Percentiles rank a stretch among this genome's conserved stretches.
These are phyloP conservation scores for Cremastobaeus sp. DNA, from an alignment of 2,888 invertebrate genomes.

Conservation along the genomic window DNA sequence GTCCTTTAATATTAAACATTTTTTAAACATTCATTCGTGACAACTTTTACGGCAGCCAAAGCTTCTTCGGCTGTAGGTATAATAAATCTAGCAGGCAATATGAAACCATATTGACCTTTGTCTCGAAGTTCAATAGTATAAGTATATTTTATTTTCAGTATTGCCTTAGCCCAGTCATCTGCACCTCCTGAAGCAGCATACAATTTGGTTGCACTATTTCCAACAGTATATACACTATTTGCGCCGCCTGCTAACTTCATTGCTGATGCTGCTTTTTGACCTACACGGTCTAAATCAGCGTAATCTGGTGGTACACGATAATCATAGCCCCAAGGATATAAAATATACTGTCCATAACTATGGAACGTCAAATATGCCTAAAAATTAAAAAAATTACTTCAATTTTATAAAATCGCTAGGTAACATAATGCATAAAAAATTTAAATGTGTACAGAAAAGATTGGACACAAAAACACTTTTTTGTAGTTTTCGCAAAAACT, in stretches of 20 bases:
- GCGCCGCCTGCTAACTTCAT: slow-evolving; percentile 82
- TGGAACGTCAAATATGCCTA: slow-evolving; percentile 82
- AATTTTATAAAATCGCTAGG: too few relatives aligned
- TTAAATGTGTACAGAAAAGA: too few relatives aligned
- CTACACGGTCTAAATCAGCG: slow-evolving; percentile 81
- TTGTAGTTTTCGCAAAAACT: too few relatives aligned
- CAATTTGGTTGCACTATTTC: slow-evolving; percentile 76
- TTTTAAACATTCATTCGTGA: too few relatives aligned
- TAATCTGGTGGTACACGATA: slow-evolving; percentile 80
- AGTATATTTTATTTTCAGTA: slow-evolving; percentile 89
- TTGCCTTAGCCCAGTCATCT: slow-evolving; percentile 95
- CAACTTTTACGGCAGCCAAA: slow-evolving; percentile 84
- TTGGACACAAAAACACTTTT: too few relatives aligned
- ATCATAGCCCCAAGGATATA: slow-evolving; percentile 82
- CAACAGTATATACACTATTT: slow-evolving; percentile 83
- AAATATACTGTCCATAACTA: slow-evolving; percentile 84
- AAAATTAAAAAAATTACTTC: slow-evolving; percentile 71
- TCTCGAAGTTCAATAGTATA: slow-evolving; percentile 94
- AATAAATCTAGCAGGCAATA: slow-evolving; percentile 89
- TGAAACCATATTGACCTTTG: slow-evolving; percentile 89
- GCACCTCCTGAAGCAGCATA: slow-evolving; percentile 81
- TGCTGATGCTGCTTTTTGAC: slow-evolving; percentile 82
- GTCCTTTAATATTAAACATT: too few relatives aligned
- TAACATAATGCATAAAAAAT: too few relatives aligned
- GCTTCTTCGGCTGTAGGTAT: slow-evolving; percentile 87